phyloP scores from a whole-genome alignment of 2,888 invertebrate genomes.

The Pyrrhia umbra region DNA sequence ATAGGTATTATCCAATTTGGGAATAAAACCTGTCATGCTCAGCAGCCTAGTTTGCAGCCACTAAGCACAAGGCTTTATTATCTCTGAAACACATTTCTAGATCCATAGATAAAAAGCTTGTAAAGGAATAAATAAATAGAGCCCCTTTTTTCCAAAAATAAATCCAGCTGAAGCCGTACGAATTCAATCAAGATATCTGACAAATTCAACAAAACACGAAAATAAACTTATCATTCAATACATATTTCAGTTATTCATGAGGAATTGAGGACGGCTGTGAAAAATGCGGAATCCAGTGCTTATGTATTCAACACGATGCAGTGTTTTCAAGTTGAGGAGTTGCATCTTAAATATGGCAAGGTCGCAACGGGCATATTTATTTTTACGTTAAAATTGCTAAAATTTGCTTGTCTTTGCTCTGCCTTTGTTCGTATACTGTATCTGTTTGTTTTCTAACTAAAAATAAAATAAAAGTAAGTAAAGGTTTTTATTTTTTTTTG shows the following conservation, averaged over 20 bases:
- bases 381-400: background rate
- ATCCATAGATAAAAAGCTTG: background rate
- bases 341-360: background rate
- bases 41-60: too few relatives aligned
- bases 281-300: conserved; percentile 17
- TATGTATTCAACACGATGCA: conserved; percentile 13
- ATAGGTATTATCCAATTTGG: too few relatives aligned
- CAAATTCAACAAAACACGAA: background rate
- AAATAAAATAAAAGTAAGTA: too few relatives aligned
- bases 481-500: too few relatives aligned
- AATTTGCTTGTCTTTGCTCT: too few relatives aligned
- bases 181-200: background rate
- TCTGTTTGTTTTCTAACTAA: too few relatives aligned
- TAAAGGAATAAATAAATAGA: background rate
- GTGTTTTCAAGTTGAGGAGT: conserved; percentile 13
- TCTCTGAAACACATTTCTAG: too few relatives aligned
- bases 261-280: conserved; percentile 5
- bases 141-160: background rate
- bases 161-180: background rate
- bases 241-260: conserved; percentile 22
- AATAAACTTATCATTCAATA: conserved; percentile 13
- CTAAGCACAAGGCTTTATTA: too few relatives aligned
- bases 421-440: too few relatives aligned
- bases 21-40: too few relatives aligned
- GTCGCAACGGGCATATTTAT: conserved; percentile 7